Conservation (phyloP, 2,113 vertebrate species). For the Tursiops truncatus region DNA sequence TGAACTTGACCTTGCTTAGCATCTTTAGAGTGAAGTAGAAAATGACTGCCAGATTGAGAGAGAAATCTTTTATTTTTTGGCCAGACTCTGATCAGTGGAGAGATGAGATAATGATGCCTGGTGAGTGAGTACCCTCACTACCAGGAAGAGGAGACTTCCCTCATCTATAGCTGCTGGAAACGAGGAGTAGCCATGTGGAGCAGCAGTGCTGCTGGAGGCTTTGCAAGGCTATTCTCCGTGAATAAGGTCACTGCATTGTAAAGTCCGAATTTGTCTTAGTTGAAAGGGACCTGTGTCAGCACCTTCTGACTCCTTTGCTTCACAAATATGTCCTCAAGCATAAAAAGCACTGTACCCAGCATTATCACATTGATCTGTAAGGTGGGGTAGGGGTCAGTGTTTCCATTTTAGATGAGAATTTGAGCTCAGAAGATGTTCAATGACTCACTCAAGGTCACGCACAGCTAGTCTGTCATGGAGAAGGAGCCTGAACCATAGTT, state of each 20-base stretch:
- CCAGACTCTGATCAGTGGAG: constrained; percentile 31
- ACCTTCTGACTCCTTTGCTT: neutral
- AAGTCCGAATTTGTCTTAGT: neutral
- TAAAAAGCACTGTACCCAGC: neutral
- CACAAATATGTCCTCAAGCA: neutral
- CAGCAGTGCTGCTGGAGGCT: rapidly evolving
- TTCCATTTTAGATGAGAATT: neutral
- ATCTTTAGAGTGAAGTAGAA: constrained; percentile 33
- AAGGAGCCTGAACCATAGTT: neutral
- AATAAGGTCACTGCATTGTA: neutral
- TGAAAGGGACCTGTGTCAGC: neutral
- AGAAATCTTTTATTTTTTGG: constrained; percentile 37
- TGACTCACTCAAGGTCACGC: neutral
- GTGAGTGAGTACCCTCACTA: neutral
- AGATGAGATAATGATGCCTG: neutral
- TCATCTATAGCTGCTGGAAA: neutral
- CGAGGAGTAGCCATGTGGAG: rapidly evolving
- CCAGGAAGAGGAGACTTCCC: neutral
- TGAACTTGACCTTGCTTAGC: constrained; percentile 54
- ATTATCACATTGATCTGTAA: neutral
- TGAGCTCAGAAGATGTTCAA: neutral
- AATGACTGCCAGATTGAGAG: constrained; percentile 49
- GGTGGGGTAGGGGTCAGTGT: neutral
- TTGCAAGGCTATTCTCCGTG: neutral
- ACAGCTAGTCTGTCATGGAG: neutral